phyloP scores from a whole-genome alignment of 1,140 invertebrate species.

The Magallana gigas region DNA sequence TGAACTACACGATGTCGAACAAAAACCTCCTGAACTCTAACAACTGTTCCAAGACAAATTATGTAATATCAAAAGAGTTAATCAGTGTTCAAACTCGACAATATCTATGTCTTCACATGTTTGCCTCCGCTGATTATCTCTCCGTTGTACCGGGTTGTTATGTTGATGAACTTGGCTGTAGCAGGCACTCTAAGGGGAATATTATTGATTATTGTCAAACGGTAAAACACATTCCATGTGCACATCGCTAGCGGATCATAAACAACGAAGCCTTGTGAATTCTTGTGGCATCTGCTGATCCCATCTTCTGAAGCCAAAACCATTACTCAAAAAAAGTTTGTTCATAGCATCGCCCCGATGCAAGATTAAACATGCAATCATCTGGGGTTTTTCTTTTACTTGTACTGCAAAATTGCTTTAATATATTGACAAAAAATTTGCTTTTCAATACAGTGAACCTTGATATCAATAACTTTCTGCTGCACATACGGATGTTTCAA shows the following conservation, averaged over 20 bases:
- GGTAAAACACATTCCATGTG: conserved; percentile 27
- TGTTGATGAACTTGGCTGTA: conserved; percentile 1
- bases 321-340: conserved; percentile 21
- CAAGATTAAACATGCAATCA: neutral
- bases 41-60: neutral
- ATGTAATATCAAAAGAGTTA: neutral
- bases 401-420: neutral
- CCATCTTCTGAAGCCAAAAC: neutral
- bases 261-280: conserved; percentile 1
- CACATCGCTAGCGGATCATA: conserved; percentile 5
- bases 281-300: conserved; percentile 28
- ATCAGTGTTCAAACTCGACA: conserved; percentile 9
- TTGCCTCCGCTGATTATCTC: neutral
- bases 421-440: too few relatives aligned
- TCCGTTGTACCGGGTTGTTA: neutral
- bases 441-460: too few relatives aligned
- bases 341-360: conserved; percentile 4
- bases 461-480: too few relatives aligned
- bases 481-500: too few relatives aligned
- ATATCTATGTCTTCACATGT: neutral
- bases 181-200: neutral
- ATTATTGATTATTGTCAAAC: conserved; percentile 37
- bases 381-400: neutral
- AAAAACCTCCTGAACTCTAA: neutral
- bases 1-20: conserved; percentile 14